Base-by-base conservation (phyloP, 2,113 vertebrate species). In the Montifringilla adamsi region DNA sequence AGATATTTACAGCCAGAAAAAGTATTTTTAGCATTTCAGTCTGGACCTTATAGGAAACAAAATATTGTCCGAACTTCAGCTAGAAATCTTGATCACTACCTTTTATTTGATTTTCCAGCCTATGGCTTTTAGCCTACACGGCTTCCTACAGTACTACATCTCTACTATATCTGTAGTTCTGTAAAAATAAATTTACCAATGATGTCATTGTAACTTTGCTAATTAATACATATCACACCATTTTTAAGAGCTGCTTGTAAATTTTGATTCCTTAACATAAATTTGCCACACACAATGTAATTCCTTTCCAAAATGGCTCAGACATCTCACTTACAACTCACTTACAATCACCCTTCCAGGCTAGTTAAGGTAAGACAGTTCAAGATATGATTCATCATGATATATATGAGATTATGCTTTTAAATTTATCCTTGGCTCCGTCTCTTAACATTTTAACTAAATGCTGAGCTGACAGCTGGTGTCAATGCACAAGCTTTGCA, bases 401-500 rank as follows among this genome's bases (percentile, higher is more conserved):
- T 94, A 94, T 93, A 96, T 94, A 93, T 95, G 88, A 96, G 87
- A 94, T 97, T 95, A 96, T 24, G 47, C 62, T 96, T 91, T 95
- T 84, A 94, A 91, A 97, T 95, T 96, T 85, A 95, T 96, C 69
- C 53, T 96, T 96, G 84, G 70, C 85, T 95, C 60, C 63, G 72
- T 77, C 85, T 96, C 78, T 93, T 95, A 97, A 41, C 76, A 85
- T 96, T 97, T 97, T 86, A 82, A 92, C 80, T 91, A 96, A 96
- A 96, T 94, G 89, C 87, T 96, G 96, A 97, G 83, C 86, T 96
- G 96, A 95, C 91, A 97, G 83, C 93, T 95, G 95, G 19, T 93
- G 91, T 97, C 92, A 84, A 39, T 75, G 63, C 76, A 49, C 49
- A 72, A 80, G 72, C 72, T 85, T 73, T 81, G 67, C 78, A 89